These are phyloP conservation scores for Actinia tenebrosa DNA, from an alignment of 64 coral and sea anemone species.

Conservation along the genomic window DNA sequence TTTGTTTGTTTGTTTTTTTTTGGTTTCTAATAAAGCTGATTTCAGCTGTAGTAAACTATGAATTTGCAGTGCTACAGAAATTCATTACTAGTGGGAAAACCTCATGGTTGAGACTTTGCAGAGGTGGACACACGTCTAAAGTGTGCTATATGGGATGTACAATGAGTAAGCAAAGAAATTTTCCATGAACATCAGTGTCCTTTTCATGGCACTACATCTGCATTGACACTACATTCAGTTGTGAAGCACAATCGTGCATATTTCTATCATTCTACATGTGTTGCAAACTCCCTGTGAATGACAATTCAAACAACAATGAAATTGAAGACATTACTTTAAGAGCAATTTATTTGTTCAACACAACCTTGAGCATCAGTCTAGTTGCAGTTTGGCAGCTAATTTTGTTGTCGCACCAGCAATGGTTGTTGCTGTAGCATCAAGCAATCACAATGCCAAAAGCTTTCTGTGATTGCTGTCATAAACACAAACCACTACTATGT, in stretches of 20 bases:
- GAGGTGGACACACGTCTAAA: too few relatives aligned
- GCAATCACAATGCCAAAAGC: neutral
- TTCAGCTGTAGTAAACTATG: neutral
- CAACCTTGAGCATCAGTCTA: neutral
- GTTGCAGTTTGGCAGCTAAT: neutral
- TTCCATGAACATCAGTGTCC: too few relatives aligned
- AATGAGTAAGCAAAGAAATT: too few relatives aligned
- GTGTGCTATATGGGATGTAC: too few relatives aligned
- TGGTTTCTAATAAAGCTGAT: neutral
- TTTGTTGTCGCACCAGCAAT: neutral
- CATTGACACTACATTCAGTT: too few relatives aligned
- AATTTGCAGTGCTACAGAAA: neutral
- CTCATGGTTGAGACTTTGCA: neutral
- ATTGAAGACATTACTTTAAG: neutral
- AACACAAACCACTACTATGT: neutral
- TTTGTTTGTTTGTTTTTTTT: neutral
- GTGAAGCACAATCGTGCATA: too few relatives aligned
- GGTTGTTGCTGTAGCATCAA: neutral
- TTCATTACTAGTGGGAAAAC: neutral
- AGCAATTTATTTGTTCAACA: neutral
- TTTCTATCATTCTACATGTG: too few relatives aligned
- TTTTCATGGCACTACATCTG: too few relatives aligned
- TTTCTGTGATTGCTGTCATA: neutral
- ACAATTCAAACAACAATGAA: too few relatives aligned
- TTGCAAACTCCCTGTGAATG: too few relatives aligned